Percentiles rank a stretch among this genome's conserved stretches.
phyloP scores from a whole-genome alignment of 1,140 invertebrate species.

The Neodiprion lecontei region DNA sequence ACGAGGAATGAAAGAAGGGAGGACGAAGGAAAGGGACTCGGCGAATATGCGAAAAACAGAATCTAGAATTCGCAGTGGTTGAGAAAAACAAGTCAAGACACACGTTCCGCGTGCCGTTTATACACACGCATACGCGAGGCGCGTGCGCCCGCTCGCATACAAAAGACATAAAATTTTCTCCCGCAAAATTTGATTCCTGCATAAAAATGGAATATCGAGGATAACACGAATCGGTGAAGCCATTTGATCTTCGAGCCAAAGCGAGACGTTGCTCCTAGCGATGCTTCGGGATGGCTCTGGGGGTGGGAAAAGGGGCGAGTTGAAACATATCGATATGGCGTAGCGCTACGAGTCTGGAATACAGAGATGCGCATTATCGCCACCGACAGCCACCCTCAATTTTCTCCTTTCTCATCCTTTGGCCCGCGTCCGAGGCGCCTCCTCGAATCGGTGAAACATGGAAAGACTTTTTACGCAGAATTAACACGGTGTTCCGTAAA shows the following conservation, averaged over 20 bases:
- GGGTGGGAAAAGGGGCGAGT: background rate
- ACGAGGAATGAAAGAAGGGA: background rate
- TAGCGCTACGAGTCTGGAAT: slow-evolving; percentile 54
- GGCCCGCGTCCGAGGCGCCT: background rate
- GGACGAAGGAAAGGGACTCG: background rate
- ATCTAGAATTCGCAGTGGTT: slow-evolving; percentile 1
- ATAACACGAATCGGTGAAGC: slow-evolving; percentile 3
- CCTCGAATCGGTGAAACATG: too few relatives aligned
- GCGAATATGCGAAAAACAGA: slow-evolving; percentile 7
- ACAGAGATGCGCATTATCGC: slow-evolving; percentile 57
- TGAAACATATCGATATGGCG: slow-evolving; percentile 62
- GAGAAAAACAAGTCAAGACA: slow-evolving; percentile 5
- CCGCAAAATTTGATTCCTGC: slow-evolving; percentile 4
- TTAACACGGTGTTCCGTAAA: too few relatives aligned
- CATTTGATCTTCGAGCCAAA: slow-evolving; percentile 9
- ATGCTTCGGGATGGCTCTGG: background rate
- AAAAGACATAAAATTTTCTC: slow-evolving; percentile 22
- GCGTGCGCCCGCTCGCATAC: background rate
- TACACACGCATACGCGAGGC: background rate
- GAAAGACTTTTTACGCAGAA: too few relatives aligned
- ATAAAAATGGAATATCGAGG: background rate
- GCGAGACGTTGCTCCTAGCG: background rate
- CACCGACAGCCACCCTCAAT: slow-evolving; percentile 12
- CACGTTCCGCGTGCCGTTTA: background rate
- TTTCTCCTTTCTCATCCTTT: background rate